phyloP scores from a whole-genome alignment of 2,113 vertebrate species.

The Sylvietta virens region DNA sequence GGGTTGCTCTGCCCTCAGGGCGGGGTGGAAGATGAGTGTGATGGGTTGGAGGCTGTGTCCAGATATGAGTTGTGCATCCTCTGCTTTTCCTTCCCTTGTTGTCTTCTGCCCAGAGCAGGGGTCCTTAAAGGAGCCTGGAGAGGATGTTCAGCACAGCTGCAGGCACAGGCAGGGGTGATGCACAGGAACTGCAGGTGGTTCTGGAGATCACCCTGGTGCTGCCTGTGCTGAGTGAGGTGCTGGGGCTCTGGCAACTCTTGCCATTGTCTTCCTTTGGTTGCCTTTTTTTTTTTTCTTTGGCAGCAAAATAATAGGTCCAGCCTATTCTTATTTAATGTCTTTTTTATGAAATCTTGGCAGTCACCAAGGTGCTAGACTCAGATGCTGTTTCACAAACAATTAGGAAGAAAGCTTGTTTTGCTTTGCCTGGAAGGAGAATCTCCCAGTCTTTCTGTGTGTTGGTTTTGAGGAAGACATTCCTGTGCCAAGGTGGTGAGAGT shows the following conservation, averaged over 20 bases:
- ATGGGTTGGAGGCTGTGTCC: background rate
- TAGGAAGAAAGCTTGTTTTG: background rate
- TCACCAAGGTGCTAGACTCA: background rate
- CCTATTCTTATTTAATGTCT: background rate
- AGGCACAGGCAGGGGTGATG: background rate
- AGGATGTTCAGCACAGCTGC: background rate
- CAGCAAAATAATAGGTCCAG: background rate
- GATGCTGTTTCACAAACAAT: background rate
- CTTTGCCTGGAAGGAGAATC: background rate
- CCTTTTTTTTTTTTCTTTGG: background rate
- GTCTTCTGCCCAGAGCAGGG: background rate
- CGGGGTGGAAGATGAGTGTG: background rate
- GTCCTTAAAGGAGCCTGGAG: background rate
- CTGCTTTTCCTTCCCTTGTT: background rate
- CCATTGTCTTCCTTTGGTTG: background rate
- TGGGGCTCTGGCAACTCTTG: background rate
- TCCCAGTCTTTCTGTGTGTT: background rate
- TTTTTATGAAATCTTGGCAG: background rate
- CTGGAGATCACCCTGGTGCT: background rate
- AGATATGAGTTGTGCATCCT: background rate
- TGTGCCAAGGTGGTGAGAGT: background rate
- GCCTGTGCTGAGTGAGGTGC: background rate
- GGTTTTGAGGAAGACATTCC: background rate
- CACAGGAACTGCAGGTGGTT: background rate
- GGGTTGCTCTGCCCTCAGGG: rapidly evolving